These are phyloP conservation scores for Engraulis encrasicolus DNA, from an alignment of 2,113 vertebrate species.

Conservation along the genomic window DNA sequence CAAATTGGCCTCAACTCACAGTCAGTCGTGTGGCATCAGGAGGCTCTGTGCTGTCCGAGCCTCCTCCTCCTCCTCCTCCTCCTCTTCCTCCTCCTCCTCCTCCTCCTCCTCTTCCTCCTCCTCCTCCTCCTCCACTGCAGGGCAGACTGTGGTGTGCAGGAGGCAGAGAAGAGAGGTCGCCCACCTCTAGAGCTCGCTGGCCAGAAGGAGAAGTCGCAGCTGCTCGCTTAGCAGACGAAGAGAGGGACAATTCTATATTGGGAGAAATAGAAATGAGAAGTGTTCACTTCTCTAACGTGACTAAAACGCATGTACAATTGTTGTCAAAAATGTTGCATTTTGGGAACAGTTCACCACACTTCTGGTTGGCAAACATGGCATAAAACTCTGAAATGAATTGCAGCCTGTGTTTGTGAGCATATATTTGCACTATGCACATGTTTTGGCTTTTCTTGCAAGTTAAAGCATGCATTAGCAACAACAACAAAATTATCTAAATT, in stretches of 20 bases:
- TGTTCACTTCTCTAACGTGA: neutral
- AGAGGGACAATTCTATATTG: neutral
- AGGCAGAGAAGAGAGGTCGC: constrained; percentile 63
- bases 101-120: constrained; percentile 49
- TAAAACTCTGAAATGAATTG: too few relatives aligned
- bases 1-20: too few relatives aligned
- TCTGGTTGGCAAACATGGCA: too few relatives aligned
- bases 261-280: neutral
- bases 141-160: constrained; percentile 55
- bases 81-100: constrained; percentile 51
- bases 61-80: constrained; percentile 50
- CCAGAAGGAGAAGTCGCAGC: constrained; percentile 46
- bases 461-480: too few relatives aligned
- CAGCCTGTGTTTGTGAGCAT: too few relatives aligned
- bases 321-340: too few relatives aligned
- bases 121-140: constrained; percentile 51
- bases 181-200: constrained; percentile 44
- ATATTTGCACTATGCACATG: too few relatives aligned
- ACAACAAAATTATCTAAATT: too few relatives aligned
- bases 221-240: neutral
- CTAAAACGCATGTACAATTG: neutral
- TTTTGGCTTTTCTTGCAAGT: too few relatives aligned
- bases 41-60: constrained; percentile 38
- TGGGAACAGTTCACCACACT: too few relatives aligned
- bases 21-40: constrained; percentile 35